These are phyloP conservation scores for Scrobipalpa costella DNA, from an alignment of 2,888 invertebrate species.

Conservation along the genomic window DNA sequence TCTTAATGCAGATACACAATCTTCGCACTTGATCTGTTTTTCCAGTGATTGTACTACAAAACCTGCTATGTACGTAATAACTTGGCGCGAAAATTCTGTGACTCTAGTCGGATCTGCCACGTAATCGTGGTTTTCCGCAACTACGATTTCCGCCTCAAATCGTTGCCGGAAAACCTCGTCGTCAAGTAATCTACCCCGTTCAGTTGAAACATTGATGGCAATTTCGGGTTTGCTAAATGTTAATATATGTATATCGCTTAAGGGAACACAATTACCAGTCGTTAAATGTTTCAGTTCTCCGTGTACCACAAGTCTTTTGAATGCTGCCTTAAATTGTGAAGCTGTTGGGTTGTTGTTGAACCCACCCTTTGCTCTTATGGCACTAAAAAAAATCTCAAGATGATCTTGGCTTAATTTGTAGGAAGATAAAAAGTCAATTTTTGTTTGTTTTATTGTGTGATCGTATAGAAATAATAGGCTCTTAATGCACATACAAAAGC, in stretches of 20 bases:
- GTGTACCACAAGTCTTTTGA: constrained; percentile 25
- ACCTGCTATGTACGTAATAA: constrained; percentile 20
- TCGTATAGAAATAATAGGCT: constrained; percentile 33
- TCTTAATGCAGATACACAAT: constrained; percentile 15
- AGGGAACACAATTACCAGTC: constrained; percentile 28
- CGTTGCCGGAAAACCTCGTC: constrained; percentile 10
- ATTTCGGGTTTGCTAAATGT: constrained; percentile 28
- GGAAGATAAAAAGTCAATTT: background rate
- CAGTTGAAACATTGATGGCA: constrained; percentile 29
- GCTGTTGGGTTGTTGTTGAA: constrained; percentile 34
- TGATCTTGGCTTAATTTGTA: constrained; percentile 31
- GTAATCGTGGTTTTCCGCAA: constrained; percentile 13
- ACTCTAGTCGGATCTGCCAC: constrained; percentile 16
- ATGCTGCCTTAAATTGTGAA: constrained; percentile 27
- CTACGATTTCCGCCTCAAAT: constrained; percentile 1
- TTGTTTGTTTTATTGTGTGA: constrained; percentile 20
- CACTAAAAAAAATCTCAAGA: constrained; percentile 32
- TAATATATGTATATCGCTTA: constrained; percentile 27
- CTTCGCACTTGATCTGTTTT: constrained; percentile 16
- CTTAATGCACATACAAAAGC: constrained; percentile 33
- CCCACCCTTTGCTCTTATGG: constrained; percentile 31
- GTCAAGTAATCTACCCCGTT: constrained; percentile 22
- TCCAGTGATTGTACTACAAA: constrained; percentile 14
- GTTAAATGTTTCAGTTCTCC: constrained; percentile 29
- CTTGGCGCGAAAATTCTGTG: constrained; percentile 9